Evolutionary conservation across 2,888 invertebrate genomes (phyloP).

Genomic region (Brachypalpus laphriformis): DNA sequence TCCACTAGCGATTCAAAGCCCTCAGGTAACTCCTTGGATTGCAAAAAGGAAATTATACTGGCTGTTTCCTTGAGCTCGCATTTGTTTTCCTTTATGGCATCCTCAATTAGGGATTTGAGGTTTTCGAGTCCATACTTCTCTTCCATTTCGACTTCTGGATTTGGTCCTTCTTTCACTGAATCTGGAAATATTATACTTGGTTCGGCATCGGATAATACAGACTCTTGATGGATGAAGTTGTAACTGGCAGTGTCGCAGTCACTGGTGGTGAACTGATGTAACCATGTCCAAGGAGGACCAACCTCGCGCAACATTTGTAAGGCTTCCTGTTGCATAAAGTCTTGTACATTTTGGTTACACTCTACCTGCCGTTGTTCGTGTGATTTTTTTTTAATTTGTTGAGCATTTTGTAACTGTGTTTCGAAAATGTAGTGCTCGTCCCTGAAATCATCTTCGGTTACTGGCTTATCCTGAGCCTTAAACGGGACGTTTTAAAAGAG

Average conservation of each 20-base stretch:
- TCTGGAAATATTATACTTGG: slow-evolving; percentile 57
- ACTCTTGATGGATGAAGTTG: slow-evolving; percentile 75
- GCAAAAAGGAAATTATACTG: slow-evolving; percentile 29
- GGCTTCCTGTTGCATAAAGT: slow-evolving; percentile 62
- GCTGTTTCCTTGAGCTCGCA: slow-evolving; percentile 18
- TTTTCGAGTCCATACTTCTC: slow-evolving; percentile 7
- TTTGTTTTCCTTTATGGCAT: slow-evolving; percentile 1
- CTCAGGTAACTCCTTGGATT: slow-evolving; percentile 30
- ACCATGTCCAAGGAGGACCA: slow-evolving; percentile 77
- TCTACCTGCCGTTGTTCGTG: no score
- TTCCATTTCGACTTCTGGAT: not conserved
- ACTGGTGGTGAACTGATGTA: slow-evolving; percentile 75
- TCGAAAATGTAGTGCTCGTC: slow-evolving; percentile 66
- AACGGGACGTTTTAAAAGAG: not conserved
- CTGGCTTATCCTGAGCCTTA: slow-evolving; percentile 1
- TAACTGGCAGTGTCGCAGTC: slow-evolving; percentile 73
- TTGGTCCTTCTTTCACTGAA: slow-evolving; percentile 54
- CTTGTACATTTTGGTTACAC: slow-evolving; percentile 24
- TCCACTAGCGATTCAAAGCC: not conserved
- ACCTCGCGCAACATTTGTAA: slow-evolving; percentile 73
- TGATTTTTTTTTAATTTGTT: slow-evolving; percentile 43
- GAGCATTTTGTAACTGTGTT: slow-evolving; percentile 53
- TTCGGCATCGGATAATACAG: slow-evolving; percentile 67
- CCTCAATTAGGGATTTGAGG: not conserved
- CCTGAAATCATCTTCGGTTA: slow-evolving; percentile 60